Base-by-base conservation (phyloP, 30 jellyfish, hydroid and myxozoan species). In the Nemopilema nomurai region DNA sequence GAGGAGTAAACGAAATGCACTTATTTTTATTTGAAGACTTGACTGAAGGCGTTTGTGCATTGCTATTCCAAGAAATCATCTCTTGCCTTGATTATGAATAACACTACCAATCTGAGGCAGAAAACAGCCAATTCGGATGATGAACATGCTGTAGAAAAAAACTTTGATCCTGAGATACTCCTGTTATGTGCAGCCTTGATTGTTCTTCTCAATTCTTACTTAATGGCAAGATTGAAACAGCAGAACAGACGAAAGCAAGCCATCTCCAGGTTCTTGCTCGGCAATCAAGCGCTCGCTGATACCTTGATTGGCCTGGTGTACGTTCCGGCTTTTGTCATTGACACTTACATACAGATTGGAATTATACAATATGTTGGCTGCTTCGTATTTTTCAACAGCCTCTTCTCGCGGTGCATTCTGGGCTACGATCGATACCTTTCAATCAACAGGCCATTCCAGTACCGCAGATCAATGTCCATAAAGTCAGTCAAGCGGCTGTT, bases 371-470 rank as follows among this genome's bases (percentile, higher is more conserved):
- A 27, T 32, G 82, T 80, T 6, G 33, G 26, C 28, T 80, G 89
- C 65, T 67, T 66, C 27, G 26, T 80, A 25, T 80, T 80, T 23
- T 80, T 80, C 80, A 80, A 80, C 64, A 69, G 89, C n/a, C 67
- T 80, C 19, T 67, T 69, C 51, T 20, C 77, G 27, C 24, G 89
- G 21, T 69, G 78, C 22, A 13, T 80, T 29, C 57, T 80, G 16
- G 79, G 81, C 9, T 18, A 64, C 51, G 89, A 80, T 80, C 89
- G 89, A n/a, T 67, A 17, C 70, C 33, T 80, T 31, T 80, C 89
- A 0, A 32, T 80, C 18, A 29, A 28, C 18, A 28, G 29, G 80
- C 89, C 89, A 24, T 50, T 80, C 49, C 82, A 64, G 23, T 67
- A 80, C 65, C 41, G 29, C 21, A 13, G 29, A 18, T 21, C 24